Evolutionary conservation across 1,140 invertebrate species (phyloP).

Genomic region (Aphis gossypii): DNA sequence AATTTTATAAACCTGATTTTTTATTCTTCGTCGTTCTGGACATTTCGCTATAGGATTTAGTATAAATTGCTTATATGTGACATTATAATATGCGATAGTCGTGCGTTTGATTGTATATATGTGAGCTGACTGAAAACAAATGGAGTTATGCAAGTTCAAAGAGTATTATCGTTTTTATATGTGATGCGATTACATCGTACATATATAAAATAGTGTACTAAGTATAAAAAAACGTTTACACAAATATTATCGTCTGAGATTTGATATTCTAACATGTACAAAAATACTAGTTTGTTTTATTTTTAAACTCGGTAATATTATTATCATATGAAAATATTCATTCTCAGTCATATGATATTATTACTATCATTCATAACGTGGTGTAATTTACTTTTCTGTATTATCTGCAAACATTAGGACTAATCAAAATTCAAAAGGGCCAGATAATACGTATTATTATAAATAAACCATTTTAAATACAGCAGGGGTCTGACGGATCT

Average conservation of each 20-base stretch:
- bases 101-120: background rate
- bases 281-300: background rate
- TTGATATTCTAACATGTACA: background rate
- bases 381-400: background rate
- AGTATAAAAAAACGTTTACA: conserved; percentile 17
- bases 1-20: conserved; percentile 2
- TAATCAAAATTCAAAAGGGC: background rate
- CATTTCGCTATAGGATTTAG: background rate
- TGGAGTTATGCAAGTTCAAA: conserved; percentile 31
- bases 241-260: background rate
- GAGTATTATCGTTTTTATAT: background rate
- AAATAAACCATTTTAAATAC: background rate
- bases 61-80: background rate
- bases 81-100: conserved; percentile 22
- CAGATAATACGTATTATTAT: background rate
- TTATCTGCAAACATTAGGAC: background rate
- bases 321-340: background rate
- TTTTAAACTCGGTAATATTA: background rate
- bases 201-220: background rate
- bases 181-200: background rate
- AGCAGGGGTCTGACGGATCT: background rate
- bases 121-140: background rate
- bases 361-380: background rate
- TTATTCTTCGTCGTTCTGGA: background rate
- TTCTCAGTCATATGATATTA: background rate